Evolutionary conservation across 2,113 vertebrate species (phyloP).

Genomic region (Stegostoma tigrinum): DNA sequence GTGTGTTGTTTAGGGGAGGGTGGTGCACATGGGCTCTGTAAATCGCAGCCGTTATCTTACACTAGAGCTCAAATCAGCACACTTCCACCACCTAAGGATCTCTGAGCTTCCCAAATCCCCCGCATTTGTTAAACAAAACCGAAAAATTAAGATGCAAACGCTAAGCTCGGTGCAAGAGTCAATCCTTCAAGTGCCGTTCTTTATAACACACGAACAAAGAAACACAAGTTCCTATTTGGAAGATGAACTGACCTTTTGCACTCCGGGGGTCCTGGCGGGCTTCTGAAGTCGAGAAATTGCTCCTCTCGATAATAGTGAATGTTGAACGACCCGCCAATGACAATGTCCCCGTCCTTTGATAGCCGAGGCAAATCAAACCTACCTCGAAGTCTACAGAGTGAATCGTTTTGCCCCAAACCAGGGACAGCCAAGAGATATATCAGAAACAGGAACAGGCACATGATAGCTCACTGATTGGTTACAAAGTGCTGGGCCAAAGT

Average conservation of each 20-base stretch:
- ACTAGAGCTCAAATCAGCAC: not conserved
- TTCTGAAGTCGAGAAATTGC: not conserved
- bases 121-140: no score
- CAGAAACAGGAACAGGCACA: not conserved
- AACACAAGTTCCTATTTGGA: not conserved
- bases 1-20: not conserved
- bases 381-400: slow-evolving; percentile 18
- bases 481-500: not conserved
- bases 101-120: not conserved
- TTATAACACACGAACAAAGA: not conserved
- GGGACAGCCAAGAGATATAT: not conserved
- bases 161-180: not conserved
- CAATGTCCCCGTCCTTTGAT: slow-evolving; percentile 13
- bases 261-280: not conserved
- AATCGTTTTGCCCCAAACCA: not conserved
- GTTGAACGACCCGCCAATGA: not conserved
- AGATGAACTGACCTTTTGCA: slow-evolving; percentile 14
- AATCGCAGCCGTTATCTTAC: not conserved
- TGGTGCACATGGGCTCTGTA: not conserved
- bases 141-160: not conserved
- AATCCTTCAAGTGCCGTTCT: not conserved
- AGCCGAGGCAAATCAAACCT: not conserved
- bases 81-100: not conserved
- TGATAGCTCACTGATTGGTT: not conserved
- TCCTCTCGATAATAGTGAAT: slow-evolving; percentile 19